phyloP scores from a whole-genome alignment of 2,888 invertebrate species.

The Drosophila cyrtoloma region DNA sequence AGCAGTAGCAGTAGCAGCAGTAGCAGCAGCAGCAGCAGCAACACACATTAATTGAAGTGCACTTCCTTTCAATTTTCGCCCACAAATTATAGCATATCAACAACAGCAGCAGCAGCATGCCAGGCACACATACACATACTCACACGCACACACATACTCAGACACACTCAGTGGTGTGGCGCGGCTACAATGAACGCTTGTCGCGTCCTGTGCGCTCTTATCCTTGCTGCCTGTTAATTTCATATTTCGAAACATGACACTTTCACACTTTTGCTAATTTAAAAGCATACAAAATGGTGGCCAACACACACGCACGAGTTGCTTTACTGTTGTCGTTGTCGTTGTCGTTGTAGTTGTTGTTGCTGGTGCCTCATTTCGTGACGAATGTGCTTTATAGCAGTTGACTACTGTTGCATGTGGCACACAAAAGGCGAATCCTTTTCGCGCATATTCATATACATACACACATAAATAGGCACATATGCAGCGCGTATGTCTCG shows the following conservation, averaged over 20 bases:
- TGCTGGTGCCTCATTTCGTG: slow-evolving; percentile 62
- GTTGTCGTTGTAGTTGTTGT: background rate
- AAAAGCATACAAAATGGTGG: slow-evolving; percentile 81
- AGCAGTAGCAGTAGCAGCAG: slow-evolving; percentile 3
- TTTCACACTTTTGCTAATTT: slow-evolving; percentile 83
- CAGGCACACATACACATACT: slow-evolving; percentile 4
- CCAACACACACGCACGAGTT: slow-evolving; percentile 71
- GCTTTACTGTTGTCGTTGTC: slow-evolving; percentile 7
- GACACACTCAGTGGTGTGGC: background rate
- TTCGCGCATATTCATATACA: slow-evolving; percentile 40
- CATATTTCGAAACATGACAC: slow-evolving; percentile 83
- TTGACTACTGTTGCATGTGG: slow-evolving; percentile 64
- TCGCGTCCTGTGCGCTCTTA: slow-evolving; percentile 22
- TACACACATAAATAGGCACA: background rate
- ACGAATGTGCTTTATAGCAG: slow-evolving; percentile 70
- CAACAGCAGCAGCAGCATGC: slow-evolving; percentile 46
- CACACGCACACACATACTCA: background rate
- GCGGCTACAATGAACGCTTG: slow-evolving; percentile 24
- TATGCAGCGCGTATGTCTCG: slow-evolving; percentile 50
- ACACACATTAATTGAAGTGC: slow-evolving; percentile 72
- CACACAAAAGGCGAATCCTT: slow-evolving; percentile 61
- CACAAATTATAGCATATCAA: slow-evolving; percentile 71
- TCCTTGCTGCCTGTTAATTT: slow-evolving; percentile 69
- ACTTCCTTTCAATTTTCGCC: slow-evolving; percentile 77
- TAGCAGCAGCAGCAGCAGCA: slow-evolving; percentile 11